A percentile compares a stretch with the other conserved stretches of the same genome.
phyloP scores from a whole-genome alignment of 2,113 vertebrate species.

The Ochotona princeps region DNA sequence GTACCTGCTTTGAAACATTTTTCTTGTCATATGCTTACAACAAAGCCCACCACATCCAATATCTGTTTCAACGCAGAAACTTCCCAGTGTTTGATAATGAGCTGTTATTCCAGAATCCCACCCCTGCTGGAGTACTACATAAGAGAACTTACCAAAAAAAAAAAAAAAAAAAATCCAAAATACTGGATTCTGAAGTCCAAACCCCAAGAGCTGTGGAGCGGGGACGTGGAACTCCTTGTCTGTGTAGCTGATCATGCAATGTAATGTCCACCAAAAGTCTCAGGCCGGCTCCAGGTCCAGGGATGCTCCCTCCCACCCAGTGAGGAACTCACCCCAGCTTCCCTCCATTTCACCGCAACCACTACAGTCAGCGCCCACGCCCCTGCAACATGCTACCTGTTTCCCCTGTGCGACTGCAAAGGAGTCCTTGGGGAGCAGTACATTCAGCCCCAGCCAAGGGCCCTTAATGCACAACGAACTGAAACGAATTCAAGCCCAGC shows the following conservation, averaged over 20 bases:
- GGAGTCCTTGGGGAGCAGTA: neutral
- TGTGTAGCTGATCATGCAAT: neutral
- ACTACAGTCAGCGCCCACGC: neutral
- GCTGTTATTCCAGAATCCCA: neutral
- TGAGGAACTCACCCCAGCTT: conserved; percentile 5
- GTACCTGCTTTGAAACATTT: conserved; percentile 19
- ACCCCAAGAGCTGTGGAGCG: conserved; percentile 8
- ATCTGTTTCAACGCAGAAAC: conserved; percentile 16
- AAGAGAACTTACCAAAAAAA: neutral
- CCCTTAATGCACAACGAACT: neutral
- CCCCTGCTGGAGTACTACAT: neutral
- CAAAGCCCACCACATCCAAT: neutral
- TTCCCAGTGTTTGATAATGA: neutral
- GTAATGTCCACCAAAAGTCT: conserved; percentile 23
- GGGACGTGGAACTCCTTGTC: neutral
- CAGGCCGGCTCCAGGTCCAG: neutral
- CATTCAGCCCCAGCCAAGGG: neutral
- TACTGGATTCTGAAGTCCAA: neutral
- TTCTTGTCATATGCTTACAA: conserved; percentile 14
- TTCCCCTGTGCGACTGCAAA: neutral
- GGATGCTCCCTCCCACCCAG: neutral
- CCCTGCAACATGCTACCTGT: neutral
- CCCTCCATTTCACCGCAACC: neutral
- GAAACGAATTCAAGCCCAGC: neutral
- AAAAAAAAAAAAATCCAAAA: conserved; percentile 35